These are phyloP conservation scores for Lucilia cuprina DNA, from an alignment of 1,140 invertebrate genomes.

Conservation along the genomic window DNA sequence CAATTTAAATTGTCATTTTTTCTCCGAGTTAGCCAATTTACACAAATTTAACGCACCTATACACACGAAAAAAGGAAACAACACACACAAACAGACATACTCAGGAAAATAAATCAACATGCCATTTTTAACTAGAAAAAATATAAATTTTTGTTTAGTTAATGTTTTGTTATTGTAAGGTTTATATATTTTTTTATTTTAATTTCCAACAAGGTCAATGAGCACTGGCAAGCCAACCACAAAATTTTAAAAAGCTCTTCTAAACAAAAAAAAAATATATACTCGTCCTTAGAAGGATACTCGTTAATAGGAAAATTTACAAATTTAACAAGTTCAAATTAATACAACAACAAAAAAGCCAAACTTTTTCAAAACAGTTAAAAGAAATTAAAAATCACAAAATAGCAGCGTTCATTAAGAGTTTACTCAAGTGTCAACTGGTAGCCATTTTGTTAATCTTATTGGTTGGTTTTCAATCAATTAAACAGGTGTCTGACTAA, in stretches of 20 bases:
- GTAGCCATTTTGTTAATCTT: background rate
- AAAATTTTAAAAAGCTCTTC: background rate
- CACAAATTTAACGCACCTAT: constrained; percentile 1
- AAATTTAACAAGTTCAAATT: background rate
- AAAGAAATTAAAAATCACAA: background rate
- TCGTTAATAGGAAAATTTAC: background rate
- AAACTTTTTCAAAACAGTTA: background rate
- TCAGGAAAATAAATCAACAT: background rate
- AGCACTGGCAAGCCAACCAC: constrained; percentile 2
- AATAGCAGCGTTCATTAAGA: too few relatives aligned
- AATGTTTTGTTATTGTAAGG: background rate
- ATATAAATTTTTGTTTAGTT: background rate
- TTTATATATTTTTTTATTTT: background rate
- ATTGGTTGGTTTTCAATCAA: background rate
- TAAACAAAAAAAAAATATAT: background rate
- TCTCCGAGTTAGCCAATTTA: background rate
- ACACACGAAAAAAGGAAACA: background rate
- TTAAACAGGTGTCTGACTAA: background rate
- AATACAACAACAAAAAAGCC: background rate
- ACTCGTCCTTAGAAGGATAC: background rate
- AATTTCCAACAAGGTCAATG: background rate
- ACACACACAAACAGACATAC: background rate
- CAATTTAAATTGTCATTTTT: background rate
- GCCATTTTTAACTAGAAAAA: background rate
- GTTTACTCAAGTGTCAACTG: background rate